Evolutionary conservation across 2,888 invertebrate genomes (phyloP).

Genomic region (Hydroisotoma schaefferi): DNA sequence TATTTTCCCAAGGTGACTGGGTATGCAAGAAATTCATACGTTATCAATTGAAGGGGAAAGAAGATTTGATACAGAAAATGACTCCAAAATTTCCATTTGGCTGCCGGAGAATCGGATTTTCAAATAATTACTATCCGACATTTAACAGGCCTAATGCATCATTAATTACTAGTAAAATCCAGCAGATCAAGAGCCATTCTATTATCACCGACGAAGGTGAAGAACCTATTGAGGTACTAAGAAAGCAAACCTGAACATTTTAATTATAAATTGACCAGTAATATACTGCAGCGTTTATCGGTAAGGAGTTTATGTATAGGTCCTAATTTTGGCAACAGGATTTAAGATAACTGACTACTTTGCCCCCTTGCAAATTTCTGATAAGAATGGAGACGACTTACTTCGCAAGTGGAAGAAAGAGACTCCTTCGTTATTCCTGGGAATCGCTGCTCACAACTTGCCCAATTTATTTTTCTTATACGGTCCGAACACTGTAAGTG

Average conservation of each 20-base stretch:
- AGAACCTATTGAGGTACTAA: constrained; percentile 15
- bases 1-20: background rate
- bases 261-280: too few relatives aligned
- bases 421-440: constrained; percentile 4
- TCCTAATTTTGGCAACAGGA: constrained; percentile 13
- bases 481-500: constrained; percentile 14
- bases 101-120: constrained; percentile 8
- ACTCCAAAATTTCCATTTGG: constrained; percentile 7
- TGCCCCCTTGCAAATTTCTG: constrained; percentile 14
- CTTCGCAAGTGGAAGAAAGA: constrained; percentile 5
- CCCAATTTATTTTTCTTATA: constrained; percentile 13
- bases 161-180: background rate
- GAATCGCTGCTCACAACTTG: background rate
- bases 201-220: constrained; percentile 10
- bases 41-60: background rate
- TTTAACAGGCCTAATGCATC: background rate
- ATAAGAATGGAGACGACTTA: constrained; percentile 6
- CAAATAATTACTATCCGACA: background rate
- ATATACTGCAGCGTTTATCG: background rate
- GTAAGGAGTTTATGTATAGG: background rate
- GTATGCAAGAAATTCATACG: background rate
- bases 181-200: background rate
- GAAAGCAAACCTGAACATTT: too few relatives aligned
- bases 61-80: background rate
- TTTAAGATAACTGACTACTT: constrained; percentile 10